A percentile compares a stretch with the other conserved stretches of the same genome.
These are phyloP conservation scores for Ischnus inquisitorius DNA, from an alignment of 2,888 invertebrate species.

Conservation along the genomic window DNA sequence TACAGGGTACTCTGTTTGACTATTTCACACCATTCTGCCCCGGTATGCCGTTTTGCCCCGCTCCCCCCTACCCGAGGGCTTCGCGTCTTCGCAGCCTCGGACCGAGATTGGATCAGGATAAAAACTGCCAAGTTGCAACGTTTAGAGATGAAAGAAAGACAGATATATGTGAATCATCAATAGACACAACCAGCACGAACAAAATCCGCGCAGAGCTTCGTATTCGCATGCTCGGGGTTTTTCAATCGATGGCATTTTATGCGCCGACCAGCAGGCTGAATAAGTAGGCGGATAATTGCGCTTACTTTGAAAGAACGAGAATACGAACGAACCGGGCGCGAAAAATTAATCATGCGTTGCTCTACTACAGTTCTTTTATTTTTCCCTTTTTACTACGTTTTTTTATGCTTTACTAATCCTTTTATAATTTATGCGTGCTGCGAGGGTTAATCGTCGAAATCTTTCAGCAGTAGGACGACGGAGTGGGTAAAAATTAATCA, in stretches of 20 bases:
- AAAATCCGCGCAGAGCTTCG: slow-evolving; percentile 1
- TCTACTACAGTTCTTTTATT: slow-evolving; percentile 66
- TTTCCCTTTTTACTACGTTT: slow-evolving; percentile 2
- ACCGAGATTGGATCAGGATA: slow-evolving; percentile 14
- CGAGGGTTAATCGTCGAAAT: too few species aligned
- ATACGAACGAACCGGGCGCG: slow-evolving; percentile 69
- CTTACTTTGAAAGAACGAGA: slow-evolving; percentile 73
- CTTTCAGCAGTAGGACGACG: too few species aligned
- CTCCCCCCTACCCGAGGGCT: too few species aligned
- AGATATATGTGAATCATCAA: background rate
- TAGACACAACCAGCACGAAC: background rate
- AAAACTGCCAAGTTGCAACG: background rate
- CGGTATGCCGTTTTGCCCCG: too few species aligned
- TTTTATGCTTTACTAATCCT: slow-evolving; percentile 46
- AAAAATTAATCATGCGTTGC: slow-evolving; percentile 79
- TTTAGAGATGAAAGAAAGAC: background rate
- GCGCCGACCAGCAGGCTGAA: slow-evolving; percentile 66
- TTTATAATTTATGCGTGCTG: background rate
- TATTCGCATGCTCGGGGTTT: slow-evolving; percentile 18
- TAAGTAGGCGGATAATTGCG: slow-evolving; percentile 78
- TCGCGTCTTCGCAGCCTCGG: slow-evolving; percentile 2
- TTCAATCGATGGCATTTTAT: slow-evolving; percentile 51
- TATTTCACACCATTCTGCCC: too few species aligned
- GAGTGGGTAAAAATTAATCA: slow-evolving; percentile 79
- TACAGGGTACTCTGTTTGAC: too few species aligned